Conservation (phyloP, 2,113 vertebrate genomes). For the Solea senegalensis region DNA sequence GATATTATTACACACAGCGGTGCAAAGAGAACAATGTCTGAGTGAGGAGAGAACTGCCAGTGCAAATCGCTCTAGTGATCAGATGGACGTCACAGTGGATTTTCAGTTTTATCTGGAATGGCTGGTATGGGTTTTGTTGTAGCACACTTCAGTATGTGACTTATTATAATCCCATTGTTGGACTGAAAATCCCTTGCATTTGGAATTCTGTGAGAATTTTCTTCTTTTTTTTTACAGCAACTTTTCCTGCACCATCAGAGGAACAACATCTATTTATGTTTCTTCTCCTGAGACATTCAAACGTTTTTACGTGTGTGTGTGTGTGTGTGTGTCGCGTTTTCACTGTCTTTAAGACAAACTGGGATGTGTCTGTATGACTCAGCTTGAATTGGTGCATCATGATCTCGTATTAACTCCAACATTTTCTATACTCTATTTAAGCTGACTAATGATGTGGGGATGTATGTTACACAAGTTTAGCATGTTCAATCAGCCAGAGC, state of each 20-base stretch:
- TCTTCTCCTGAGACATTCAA: slow-evolving; percentile 45
- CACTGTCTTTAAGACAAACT: slow-evolving; percentile 33
- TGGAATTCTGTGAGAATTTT: slow-evolving; percentile 25
- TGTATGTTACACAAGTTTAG: slow-evolving; percentile 21
- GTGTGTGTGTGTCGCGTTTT: slow-evolving; percentile 15
- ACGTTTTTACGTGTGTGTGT: slow-evolving; percentile 15
- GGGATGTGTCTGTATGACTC: slow-evolving; percentile 14
- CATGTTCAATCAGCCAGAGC: slow-evolving; percentile 23
- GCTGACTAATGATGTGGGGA: not conserved
- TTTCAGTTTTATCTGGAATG: slow-evolving; percentile 30
- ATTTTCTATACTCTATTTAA: not conserved
- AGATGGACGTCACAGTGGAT: slow-evolving; percentile 28
- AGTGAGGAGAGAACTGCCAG: slow-evolving; percentile 39
- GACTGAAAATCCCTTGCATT: slow-evolving; percentile 12
- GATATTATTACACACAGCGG: slow-evolving; percentile 41
- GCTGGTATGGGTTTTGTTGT: slow-evolving; percentile 7
- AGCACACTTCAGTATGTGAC: slow-evolving; percentile 9
- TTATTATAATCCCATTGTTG: slow-evolving; percentile 5
- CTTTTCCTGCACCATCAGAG: slow-evolving; percentile 22
- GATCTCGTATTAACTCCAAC: not conserved
- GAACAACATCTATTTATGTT: slow-evolving; percentile 52
- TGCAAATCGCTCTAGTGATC: slow-evolving; percentile 35
- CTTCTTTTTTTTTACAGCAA: slow-evolving; percentile 18
- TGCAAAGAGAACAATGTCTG: slow-evolving; percentile 51
- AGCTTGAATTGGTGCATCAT: not conserved